Conservation (phyloP, 2,888 invertebrate species). For the Cerceris ruficornis region DNA sequence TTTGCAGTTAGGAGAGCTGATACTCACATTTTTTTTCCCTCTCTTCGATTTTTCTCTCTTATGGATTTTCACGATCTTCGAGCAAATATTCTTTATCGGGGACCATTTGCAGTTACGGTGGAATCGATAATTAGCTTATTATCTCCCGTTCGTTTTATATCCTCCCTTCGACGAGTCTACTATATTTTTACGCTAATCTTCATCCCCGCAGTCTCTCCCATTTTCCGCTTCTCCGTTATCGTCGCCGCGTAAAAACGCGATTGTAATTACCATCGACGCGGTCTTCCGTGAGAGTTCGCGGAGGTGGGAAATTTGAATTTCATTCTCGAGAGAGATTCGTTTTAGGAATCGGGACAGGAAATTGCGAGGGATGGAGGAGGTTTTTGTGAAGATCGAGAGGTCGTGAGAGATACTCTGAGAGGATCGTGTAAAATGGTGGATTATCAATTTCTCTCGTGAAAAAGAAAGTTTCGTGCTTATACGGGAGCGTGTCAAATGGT, state of each 20-base stretch:
- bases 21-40: too few species aligned
- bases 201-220: background rate
- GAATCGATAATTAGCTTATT: conserved; percentile 1
- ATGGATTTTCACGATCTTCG: background rate
- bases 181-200: conserved; percentile 2
- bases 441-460: background rate
- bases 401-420: background rate
- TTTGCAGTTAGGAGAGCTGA: too few species aligned
- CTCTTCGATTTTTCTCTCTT: too few species aligned
- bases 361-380: too few species aligned
- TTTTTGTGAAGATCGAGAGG: background rate
- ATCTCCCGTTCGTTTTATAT: background rate
- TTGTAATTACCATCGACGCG: too few species aligned
- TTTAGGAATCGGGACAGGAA: too few species aligned
- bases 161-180: background rate
- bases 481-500: conserved; percentile 14
- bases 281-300: too few species aligned
- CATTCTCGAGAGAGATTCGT: too few species aligned
- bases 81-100: background rate
- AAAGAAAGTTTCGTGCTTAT: background rate
- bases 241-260: background rate
- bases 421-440: background rate
- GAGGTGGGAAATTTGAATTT: too few species aligned
- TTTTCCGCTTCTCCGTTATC: background rate
- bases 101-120: conserved; percentile 1